These are phyloP conservation scores for Pollenia angustigena DNA, from an alignment of 2,888 invertebrate genomes.

Conservation along the genomic window DNA sequence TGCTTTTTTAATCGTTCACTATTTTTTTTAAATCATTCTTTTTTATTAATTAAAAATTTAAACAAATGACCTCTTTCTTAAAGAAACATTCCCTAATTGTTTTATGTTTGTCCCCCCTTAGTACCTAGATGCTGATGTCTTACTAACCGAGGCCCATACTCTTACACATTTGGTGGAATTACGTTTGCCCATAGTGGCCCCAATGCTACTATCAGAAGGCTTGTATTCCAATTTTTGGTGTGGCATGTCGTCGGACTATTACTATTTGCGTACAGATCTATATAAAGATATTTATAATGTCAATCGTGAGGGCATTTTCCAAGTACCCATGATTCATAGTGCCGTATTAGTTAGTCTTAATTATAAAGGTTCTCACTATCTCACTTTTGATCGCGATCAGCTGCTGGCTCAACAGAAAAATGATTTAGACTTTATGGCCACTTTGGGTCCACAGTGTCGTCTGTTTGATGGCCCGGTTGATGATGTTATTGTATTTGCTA, in stretches of 20 bases:
- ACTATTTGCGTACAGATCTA: slow-evolving; percentile 92
- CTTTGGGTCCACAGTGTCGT: slow-evolving; percentile 78
- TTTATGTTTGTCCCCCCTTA: slow-evolving; percentile 79
- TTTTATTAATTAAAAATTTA: slow-evolving; percentile 9
- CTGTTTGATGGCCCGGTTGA: slow-evolving; percentile 92
- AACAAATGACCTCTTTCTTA: slow-evolving; percentile 25
- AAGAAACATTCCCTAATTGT: background rate
- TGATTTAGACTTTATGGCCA: slow-evolving; percentile 71
- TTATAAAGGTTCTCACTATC: slow-evolving; percentile 85
- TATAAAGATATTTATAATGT: slow-evolving; percentile 92
- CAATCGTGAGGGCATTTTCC: slow-evolving; percentile 89
- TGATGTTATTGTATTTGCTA: slow-evolving; percentile 96
- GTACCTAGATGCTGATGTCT: slow-evolving; percentile 94
- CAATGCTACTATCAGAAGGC: slow-evolving; percentile 94
- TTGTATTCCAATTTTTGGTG: slow-evolving; percentile 98
- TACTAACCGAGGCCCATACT: slow-evolving; percentile 89
- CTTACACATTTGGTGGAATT: slow-evolving; percentile 87
- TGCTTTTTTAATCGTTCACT: background rate
- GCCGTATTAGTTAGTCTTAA: slow-evolving; percentile 92
- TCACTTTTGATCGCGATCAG: slow-evolving; percentile 88
- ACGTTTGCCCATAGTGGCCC: slow-evolving; percentile 89
- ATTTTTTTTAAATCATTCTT: background rate
- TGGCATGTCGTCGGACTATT: slow-evolving; percentile 93
- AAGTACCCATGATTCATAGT: slow-evolving; percentile 96
- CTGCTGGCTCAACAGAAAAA: slow-evolving; percentile 78